Evolutionary conservation across 2,113 vertebrate genomes (phyloP), one percentile per base, ranked within the genome.

Genomic region (Alces alces): DNA sequence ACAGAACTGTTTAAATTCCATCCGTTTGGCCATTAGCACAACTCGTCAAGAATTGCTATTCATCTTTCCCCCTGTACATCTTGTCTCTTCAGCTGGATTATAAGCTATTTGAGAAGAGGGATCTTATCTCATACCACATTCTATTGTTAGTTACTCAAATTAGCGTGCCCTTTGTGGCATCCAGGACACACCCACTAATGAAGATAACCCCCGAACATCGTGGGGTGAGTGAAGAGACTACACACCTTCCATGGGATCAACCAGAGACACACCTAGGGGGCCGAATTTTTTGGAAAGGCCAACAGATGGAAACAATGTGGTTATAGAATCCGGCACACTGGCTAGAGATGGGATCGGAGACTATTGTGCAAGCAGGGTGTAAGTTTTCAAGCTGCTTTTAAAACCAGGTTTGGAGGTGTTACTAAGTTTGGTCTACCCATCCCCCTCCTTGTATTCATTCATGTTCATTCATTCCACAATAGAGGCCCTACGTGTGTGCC

Each of bases 101-200:
- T 15, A 70, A 92, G 50, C 52, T 60, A 83, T 93, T 66, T 73
- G 92, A 93, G 97, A 83, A 82, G 78, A 73, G 79, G 70, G 96
- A 70, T 89, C 87, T 97, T 52, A 45, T 79, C 95, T 91, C 55
- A 60, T 7, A 13, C 54, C 47, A 80, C 21, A 33, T 83, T 86
- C 84, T 30, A 45, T 73, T 89, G 92, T 96, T n/a, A 55, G 86
- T 30, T 25, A 80, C 76, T 82, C 47, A 36, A 78, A 55, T 83
- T 19, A 82, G 47, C 30, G 39, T 45, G 66, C 2, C 16, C 90
- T 96, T 89, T 13, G 61, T 80, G 93, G 45, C 57, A 55, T 50
- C n/a, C 28, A 33, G 86, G 82, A 61, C 33, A 45, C 19, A 52
- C 27, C 61, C 5, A 0, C 61, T 58, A 36, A 61, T 2, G 50